phyloP scores from a whole-genome alignment of 1,140 invertebrate genomes.

The Bombus fervidus region DNA sequence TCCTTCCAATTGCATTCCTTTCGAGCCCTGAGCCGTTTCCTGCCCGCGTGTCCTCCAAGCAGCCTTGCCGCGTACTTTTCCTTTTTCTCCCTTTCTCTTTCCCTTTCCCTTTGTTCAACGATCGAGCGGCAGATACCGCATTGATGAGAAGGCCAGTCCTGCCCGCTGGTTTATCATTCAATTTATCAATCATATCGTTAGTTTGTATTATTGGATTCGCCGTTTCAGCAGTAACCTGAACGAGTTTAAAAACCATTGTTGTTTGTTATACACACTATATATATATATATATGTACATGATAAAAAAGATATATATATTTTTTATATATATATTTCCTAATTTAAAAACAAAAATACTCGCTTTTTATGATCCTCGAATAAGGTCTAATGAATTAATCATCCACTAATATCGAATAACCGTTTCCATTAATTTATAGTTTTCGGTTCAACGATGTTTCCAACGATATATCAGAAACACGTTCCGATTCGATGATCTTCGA shows the following conservation, averaged over 20 bases:
- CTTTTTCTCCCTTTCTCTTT: neutral
- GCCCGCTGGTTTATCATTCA: conserved; percentile 37
- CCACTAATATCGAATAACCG: too few relatives aligned
- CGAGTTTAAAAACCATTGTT: neutral
- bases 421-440: neutral
- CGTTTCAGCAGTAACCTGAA: neutral
- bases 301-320: too few relatives aligned
- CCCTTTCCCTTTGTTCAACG: conserved; percentile 12
- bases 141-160: conserved; percentile 41
- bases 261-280: neutral
- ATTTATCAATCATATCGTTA: conserved; percentile 30
- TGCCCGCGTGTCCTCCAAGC: conserved; percentile 72
- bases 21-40: conserved; percentile 66
- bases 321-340: too few relatives aligned
- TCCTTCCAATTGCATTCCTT: conserved; percentile 65
- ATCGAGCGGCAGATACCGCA: conserved; percentile 19
- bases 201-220: neutral
- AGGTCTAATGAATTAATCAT: too few relatives aligned
- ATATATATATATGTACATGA: too few relatives aligned
- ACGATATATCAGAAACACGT: conserved; percentile 1
- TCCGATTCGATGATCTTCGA: neutral
- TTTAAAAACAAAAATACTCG: neutral
- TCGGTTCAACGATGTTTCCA: conserved; percentile 26
- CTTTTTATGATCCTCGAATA: neutral
- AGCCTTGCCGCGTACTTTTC: conserved; percentile 59